phyloP scores from a whole-genome alignment of 2,797 vertebrate species.

The Anolis apletophallus region DNA sequence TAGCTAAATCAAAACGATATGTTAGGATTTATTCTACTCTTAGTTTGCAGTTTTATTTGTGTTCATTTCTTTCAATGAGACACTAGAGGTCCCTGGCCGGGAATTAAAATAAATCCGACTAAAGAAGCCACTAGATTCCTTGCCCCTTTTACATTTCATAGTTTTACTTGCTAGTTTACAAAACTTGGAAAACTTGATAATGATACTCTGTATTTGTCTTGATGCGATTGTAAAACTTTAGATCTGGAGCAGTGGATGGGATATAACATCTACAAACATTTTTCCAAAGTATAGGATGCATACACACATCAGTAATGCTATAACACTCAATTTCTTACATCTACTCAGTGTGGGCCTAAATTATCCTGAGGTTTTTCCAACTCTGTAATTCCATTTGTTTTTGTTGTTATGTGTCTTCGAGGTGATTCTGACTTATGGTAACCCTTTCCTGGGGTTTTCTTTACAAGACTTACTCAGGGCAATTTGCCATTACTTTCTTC shows the following conservation, averaged over 20 bases:
- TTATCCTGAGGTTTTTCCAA: not conserved
- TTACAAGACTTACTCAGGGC: too few species aligned
- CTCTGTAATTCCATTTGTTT: not conserved
- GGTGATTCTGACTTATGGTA: too few species aligned
- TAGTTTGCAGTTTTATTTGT: not conserved
- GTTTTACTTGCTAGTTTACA: not conserved
- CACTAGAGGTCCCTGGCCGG: too few species aligned
- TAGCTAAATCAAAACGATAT: constrained; percentile 15
- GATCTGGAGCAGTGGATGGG: not conserved
- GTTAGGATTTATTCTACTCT: not conserved
- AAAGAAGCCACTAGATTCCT: too few species aligned
- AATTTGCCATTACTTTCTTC: too few species aligned
- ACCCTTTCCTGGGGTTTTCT: too few species aligned
- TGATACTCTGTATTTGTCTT: not conserved
- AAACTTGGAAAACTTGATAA: not conserved
- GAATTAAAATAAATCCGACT: too few species aligned
- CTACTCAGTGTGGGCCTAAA: not conserved
- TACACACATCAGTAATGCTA: not conserved
- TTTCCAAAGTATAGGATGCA: too few species aligned
- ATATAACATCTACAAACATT: not conserved
- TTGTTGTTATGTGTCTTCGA: too few species aligned
- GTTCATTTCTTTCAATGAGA: not conserved
- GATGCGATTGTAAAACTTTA: not conserved
- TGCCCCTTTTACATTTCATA: not conserved
- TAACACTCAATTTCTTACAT: not conserved